Percentiles rank a stretch among this genome's conserved stretches.
phyloP scores from a whole-genome alignment of 2,797 vertebrate genomes.

The Cyprinodon diabolis region DNA sequence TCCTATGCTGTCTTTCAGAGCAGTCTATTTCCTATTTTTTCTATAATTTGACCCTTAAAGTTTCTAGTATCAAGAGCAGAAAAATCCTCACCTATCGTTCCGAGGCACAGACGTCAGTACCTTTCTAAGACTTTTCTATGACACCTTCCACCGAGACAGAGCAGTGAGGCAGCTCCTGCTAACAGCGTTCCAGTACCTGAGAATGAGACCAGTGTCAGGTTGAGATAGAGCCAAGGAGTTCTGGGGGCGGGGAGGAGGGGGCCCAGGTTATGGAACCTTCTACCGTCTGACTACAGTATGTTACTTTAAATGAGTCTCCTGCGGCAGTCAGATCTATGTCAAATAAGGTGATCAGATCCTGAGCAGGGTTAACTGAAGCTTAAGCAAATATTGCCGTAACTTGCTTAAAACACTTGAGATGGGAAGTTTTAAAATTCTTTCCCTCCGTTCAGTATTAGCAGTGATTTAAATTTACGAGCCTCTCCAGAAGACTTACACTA shows the following conservation, averaged over 20 bases:
- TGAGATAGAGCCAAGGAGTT: constrained; percentile 65
- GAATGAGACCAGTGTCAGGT: constrained; percentile 79
- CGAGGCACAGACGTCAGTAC: constrained; percentile 73
- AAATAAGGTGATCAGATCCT: constrained; percentile 79
- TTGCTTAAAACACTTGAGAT: constrained; percentile 44
- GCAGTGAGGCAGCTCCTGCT: constrained; percentile 81
- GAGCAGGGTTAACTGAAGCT: constrained; percentile 64
- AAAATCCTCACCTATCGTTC: constrained; percentile 78
- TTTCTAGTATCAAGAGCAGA: constrained; percentile 68
- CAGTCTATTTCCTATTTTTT: constrained; percentile 28
- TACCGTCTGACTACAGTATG: constrained; percentile 51
- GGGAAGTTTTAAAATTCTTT: constrained; percentile 43
- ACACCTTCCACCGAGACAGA: constrained; percentile 83
- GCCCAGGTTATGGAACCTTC: constrained; percentile 43
- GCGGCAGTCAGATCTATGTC: constrained; percentile 74
- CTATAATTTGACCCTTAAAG: constrained; percentile 56
- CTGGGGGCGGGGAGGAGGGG: neutral
- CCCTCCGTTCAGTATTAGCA: constrained; percentile 44
- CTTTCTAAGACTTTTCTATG: constrained; percentile 78
- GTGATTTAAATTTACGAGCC: constrained; percentile 33
- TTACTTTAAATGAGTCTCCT: constrained; percentile 68
- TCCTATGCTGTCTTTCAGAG: constrained; percentile 19
- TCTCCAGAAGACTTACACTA: constrained; percentile 30
- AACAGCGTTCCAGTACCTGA: constrained; percentile 82
- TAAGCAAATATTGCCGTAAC: constrained; percentile 49